Percentiles rank a stretch among this genome's conserved stretches.
Conservation (phyloP, 2,888 invertebrate genomes). For the Heliothis peltigera region DNA sequence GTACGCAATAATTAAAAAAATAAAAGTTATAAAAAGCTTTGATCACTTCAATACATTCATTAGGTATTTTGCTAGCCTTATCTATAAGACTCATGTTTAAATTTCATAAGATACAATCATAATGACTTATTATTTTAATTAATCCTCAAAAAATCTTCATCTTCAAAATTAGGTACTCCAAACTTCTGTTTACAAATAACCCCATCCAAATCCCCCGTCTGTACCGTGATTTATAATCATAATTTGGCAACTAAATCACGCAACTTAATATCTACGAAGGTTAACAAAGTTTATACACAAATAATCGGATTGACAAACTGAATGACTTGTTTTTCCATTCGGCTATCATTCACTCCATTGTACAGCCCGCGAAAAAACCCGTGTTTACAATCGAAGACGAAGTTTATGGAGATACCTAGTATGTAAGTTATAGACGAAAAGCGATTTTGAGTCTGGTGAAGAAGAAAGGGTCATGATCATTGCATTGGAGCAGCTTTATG, state of each 20-base stretch:
- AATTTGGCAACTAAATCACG: slow-evolving; percentile 53
- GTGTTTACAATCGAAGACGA: slow-evolving; percentile 80
- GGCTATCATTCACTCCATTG: slow-evolving; percentile 75
- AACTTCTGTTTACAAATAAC: background rate
- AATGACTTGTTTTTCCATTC: slow-evolving; percentile 79
- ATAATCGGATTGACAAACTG: slow-evolving; percentile 76
- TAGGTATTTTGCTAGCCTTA: too few relatives aligned
- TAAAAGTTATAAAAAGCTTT: too few relatives aligned
- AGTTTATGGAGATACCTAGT: slow-evolving; percentile 66
- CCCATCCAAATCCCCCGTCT: slow-evolving; percentile 28
- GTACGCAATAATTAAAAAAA: too few relatives aligned
- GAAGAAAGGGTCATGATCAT: too few relatives aligned
- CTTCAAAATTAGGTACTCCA: too few relatives aligned
- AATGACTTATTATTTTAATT: too few relatives aligned
- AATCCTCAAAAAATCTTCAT: too few relatives aligned
- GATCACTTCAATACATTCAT: too few relatives aligned
- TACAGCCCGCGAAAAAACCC: slow-evolving; percentile 75
- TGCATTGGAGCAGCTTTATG: too few relatives aligned
- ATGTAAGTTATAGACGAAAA: slow-evolving; percentile 52
- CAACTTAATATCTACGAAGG: slow-evolving; percentile 58
- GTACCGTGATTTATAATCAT: slow-evolving; percentile 30
- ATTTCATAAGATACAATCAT: too few relatives aligned
- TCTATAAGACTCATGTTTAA: too few relatives aligned
- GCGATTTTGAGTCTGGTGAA: slow-evolving; percentile 19
- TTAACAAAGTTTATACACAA: slow-evolving; percentile 69